Evolutionary conservation across 2,113 vertebrate genomes (phyloP).

Genomic region (Scalopus aquaticus): DNA sequence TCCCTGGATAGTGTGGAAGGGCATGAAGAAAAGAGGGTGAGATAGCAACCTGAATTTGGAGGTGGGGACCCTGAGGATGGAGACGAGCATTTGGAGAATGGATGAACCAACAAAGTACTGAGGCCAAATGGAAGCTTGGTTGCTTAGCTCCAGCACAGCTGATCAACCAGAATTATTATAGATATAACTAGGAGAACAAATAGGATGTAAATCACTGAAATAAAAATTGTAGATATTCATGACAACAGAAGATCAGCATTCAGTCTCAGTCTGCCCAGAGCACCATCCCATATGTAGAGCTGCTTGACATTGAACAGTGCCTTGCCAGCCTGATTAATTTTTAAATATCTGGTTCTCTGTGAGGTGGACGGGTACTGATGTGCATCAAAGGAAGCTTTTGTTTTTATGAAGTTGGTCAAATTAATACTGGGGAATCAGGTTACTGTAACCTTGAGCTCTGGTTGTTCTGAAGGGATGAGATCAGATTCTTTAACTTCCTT

Average conservation of each 20-base stretch:
- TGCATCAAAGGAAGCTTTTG: constrained; percentile 67
- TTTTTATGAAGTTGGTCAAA: constrained; percentile 71
- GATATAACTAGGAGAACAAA: not conserved
- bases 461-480: constrained; percentile 64
- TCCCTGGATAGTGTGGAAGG: not conserved
- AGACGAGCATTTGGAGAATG: not conserved
- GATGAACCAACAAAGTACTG: not conserved
- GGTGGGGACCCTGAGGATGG: not conserved
- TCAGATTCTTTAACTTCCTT: constrained; percentile 58
- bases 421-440: constrained; percentile 58
- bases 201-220: not conserved
- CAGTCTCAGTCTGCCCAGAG: not conserved
- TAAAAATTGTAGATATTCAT: not conserved
- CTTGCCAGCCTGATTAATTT: constrained; percentile 69
- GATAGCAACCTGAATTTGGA: not conserved
- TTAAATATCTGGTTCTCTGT: constrained; percentile 67
- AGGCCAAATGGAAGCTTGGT: not conserved
- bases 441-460: constrained; percentile 72
- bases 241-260: not conserved
- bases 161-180: not conserved
- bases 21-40: not conserved
- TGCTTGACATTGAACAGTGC: constrained; percentile 37
- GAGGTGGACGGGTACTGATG: constrained; percentile 48
- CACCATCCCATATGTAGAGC: not conserved
- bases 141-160: not conserved